These are phyloP conservation scores for Mallateleia sp. DNA, from an alignment of 2,888 invertebrate species.

Conservation along the genomic window DNA sequence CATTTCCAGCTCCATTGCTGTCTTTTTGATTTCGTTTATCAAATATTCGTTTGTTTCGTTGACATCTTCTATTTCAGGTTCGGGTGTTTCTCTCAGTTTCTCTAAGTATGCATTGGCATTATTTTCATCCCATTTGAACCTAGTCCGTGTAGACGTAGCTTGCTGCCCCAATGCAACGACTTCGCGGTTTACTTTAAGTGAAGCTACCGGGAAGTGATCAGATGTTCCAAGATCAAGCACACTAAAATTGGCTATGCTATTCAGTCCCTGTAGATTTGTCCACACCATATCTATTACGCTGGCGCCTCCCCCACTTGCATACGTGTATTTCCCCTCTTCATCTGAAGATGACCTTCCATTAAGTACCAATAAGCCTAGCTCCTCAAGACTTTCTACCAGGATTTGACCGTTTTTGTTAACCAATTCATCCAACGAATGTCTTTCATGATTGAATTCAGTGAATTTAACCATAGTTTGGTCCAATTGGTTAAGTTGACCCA, in stretches of 20 bases:
- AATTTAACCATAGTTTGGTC: no score
- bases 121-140: background rate
- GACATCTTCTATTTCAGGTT: background rate
- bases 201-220: no score
- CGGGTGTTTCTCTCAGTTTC: background rate
- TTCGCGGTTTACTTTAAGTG: no score
- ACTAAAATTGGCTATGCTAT: no score
- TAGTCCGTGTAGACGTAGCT: background rate
- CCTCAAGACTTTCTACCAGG: conserved; percentile 11
- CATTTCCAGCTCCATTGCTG: conserved; percentile 17
- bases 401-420: background rate
- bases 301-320: conserved; percentile 2
- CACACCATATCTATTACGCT: no score
- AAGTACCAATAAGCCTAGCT: conserved; percentile 19
- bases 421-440: background rate
- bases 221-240: no score
- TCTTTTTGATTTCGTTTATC: background rate
- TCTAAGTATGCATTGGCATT: background rate
- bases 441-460: no score
- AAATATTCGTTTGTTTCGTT: background rate
- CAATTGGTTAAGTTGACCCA: conserved; percentile 5
- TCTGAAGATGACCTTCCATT: conserved; percentile 41
- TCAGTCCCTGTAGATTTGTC: conserved; percentile 31
- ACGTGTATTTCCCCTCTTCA: conserved; percentile 22
- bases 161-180: no score